Base-by-base conservation (phyloP, 2,113 vertebrate species). In the Indicator indicator region DNA sequence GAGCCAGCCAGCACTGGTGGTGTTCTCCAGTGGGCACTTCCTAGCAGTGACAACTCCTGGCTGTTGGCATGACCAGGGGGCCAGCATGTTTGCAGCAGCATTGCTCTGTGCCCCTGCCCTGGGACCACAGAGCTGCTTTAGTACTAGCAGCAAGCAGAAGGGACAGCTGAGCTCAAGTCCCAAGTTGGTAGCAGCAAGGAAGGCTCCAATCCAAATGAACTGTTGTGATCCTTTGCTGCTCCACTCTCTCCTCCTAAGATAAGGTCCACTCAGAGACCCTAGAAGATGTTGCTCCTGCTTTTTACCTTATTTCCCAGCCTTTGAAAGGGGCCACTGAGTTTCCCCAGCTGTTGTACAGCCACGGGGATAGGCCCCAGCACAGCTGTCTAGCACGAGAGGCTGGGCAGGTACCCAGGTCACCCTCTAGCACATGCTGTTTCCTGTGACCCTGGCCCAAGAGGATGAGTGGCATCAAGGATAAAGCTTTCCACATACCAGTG, bases 81-180 rank as follows among this genome's bases (percentile, higher is more conserved):
- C 11, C 67, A 42, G 60, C 6, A 3, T 2, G 2, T 15, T 68
- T 74, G 55, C 38, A 52, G 46, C 9, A 54, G 42, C 7, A 2
- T n/a, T 84, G 63, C 54, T 84, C 20, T 0, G 0, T 38, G 27
- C 21, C 6, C 5, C 52, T 1, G 1, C 0, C 1, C 14, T 16
- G 14, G 15, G 11, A 40, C 0, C 0, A 33, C 1, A 5, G 26
- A 74, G 30, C 4, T 59, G n/a, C 65, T 80, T 52, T 69, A 30
- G 24, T 75, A 60, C 16, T 76, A 52, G 27, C 7, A 38, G 69
- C 30, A 55, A 78, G 62, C 7, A 38, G 19, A 18, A 56, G n/a
- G 59, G 59, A 33, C 26, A 62, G 42, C 46, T 73, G 69, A 74
- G n/a, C 26, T 77, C 44, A 42, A 2, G 21, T 32, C 11, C 40